Base-by-base conservation (phyloP, 2,888 invertebrate genomes). In the Eristalis pertinax region DNA sequence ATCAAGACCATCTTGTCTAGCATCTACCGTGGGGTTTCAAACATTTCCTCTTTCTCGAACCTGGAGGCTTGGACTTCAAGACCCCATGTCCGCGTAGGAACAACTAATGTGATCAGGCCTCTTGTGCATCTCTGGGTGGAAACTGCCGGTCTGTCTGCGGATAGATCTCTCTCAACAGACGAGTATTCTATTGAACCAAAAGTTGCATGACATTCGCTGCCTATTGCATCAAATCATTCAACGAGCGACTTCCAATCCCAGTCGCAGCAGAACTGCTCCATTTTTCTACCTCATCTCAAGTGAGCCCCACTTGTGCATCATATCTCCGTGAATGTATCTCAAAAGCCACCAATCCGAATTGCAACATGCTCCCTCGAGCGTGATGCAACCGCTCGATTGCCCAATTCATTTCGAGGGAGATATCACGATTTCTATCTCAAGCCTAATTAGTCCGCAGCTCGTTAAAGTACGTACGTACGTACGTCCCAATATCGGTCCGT, bases 371-470 rank as follows among this genome's bases (percentile, higher is more conserved):
- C n/a, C 8, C 50, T 19, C 19, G 50, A 50, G 19, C 50, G 50
- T 50, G 50, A 50, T 50, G 50, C n/a, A 50, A 50, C 50, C 19
- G 50, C 50, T 50, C 50, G 50, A 65, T 68, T 29, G n/a, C 29
- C 50, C 50, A 68, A 50, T 60, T 19, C 35, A 29, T n/a, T 24
- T 70, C 15, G 13, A 38, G 50, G 50, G 22, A 56, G 58, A 62
- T 41, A 62, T 41, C 60, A n/a, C 62, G 19, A 29, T 72, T 72
- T 62, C n/a, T 15, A 43, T 11, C 19, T 62, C 41, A 4, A 38
- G 10, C 43, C 72, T 74, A 74, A 74, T 74, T 58, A 74, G 24
- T 24, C 35, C 24, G 22, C 38, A 38, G 24, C 67, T 75, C 75
- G 29, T 75, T 75, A 75, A 75, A 65, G 26, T n/a, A n/a, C 26